Evolutionary conservation across 2,113 vertebrate species (phyloP).

Genomic region (Anolis sagrei): DNA sequence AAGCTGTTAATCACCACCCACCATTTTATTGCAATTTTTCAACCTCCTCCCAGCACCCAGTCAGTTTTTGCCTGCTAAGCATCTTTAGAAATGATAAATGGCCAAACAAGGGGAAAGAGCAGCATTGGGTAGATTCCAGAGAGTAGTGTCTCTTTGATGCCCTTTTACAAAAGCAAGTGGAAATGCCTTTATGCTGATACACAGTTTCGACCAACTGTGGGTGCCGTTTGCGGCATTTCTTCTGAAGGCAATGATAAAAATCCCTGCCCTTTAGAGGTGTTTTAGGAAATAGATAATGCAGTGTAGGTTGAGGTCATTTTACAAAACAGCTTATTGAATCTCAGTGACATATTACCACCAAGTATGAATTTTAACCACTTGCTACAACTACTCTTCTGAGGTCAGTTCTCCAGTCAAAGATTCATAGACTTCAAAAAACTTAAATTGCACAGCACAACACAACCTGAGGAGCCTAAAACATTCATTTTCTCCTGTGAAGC

Average conservation of each 20-base stretch:
- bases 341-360: not conserved
- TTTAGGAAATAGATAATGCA: not conserved
- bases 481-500: not conserved
- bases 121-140: not conserved
- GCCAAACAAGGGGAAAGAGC: not conserved
- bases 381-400: not conserved
- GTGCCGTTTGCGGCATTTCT: conserved; percentile 16
- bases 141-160: not conserved
- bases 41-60: conserved; percentile 15
- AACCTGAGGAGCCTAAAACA: not conserved
- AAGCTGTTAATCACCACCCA: conserved; percentile 44
- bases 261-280: not conserved
- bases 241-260: not conserved
- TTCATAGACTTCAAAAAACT: not conserved
- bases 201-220: not conserved
- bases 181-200: not conserved
- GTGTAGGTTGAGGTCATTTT: not conserved
- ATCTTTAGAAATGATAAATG: conserved; percentile 13
- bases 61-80: not conserved
- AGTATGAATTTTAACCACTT: conserved; percentile 1
- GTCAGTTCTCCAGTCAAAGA: conserved; percentile 40
- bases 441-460: not conserved
- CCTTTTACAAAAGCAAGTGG: conserved; percentile 23
- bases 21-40: conserved; percentile 48
- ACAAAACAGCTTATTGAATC: conserved; percentile 42